Evolutionary conservation across 2,797 vertebrate genomes (phyloP).

Genomic region (Sternotherus odoratus): DNA sequence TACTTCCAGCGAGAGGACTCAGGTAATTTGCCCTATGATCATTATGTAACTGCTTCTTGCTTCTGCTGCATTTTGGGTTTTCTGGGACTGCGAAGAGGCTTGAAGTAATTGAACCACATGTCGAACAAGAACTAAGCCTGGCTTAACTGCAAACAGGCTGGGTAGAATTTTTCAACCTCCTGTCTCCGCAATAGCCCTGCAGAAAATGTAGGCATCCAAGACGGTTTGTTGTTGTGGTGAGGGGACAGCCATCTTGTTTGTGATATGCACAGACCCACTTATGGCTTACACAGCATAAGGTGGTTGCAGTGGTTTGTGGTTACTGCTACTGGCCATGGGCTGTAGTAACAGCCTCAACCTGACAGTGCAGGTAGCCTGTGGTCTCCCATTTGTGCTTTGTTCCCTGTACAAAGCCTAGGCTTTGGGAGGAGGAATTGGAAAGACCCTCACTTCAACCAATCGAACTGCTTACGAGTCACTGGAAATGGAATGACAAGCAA

Average conservation of each 20-base stretch:
- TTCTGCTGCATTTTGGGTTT: no score
- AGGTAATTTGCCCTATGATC: not conserved
- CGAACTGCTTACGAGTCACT: no score
- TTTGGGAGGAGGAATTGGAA: not conserved
- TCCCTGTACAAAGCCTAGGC: not conserved
- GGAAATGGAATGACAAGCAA: no score
- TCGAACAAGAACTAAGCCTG: no score
- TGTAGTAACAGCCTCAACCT: not conserved
- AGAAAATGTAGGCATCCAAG: not conserved
- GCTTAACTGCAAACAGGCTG: not conserved
- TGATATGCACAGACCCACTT: fast-evolving
- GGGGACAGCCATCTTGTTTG: not conserved
- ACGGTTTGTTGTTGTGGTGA: not conserved
- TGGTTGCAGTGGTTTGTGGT: fast-evolving
- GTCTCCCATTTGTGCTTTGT: not conserved
- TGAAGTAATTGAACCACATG: no score
- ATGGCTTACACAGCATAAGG: not conserved
- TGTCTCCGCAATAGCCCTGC: not conserved
- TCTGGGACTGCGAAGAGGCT: no score
- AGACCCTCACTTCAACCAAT: not conserved
- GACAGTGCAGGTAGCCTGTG: not conserved
- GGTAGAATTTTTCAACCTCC: not conserved
- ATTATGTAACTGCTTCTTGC: not conserved
- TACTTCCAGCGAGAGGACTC: no score
- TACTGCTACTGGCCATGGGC: not conserved